These are phyloP conservation scores for Heliothis subflexa DNA, from an alignment of 1,140 invertebrate species.

Conservation along the genomic window DNA sequence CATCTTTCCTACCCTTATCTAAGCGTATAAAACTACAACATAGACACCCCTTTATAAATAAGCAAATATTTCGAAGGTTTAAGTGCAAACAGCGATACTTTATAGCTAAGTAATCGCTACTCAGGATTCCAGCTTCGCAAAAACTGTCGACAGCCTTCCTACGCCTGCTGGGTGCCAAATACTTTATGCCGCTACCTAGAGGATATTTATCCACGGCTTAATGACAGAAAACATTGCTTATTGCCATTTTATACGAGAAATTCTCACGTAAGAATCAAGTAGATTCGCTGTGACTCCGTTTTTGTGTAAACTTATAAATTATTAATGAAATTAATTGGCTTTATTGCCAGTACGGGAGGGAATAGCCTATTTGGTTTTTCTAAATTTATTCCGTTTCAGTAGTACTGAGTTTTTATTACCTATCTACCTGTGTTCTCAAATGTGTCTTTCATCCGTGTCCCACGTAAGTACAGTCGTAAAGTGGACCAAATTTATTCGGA, in stretches of 20 bases:
- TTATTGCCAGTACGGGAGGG: conserved; percentile 19
- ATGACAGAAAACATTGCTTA: conserved; percentile 44
- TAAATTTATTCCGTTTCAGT: background rate
- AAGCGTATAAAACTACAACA: background rate
- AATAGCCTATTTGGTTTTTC: conserved; percentile 2
- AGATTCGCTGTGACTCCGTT: background rate
- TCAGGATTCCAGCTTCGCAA: conserved; percentile 21
- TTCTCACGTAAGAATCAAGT: conserved; percentile 30
- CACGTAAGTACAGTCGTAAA: conserved; percentile 12
- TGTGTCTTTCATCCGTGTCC: conserved; percentile 5
- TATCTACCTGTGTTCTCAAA: background rate
- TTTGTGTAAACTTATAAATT: conserved; percentile 17
- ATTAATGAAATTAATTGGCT: conserved; percentile 31
- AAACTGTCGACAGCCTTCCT: conserved; percentile 26
- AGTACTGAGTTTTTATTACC: background rate
- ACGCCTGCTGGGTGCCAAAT: conserved; percentile 38
- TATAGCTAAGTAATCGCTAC: conserved; percentile 34
- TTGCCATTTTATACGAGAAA: conserved; percentile 42
- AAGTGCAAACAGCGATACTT: conserved; percentile 20
- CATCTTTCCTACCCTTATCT: too few relatives aligned
- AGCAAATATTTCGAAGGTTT: conserved; percentile 28
- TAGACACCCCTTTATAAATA: conserved; percentile 16
- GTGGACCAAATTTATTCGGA: background rate
- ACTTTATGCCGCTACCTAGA: conserved; percentile 32
- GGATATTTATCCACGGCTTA: conserved; percentile 35